Evolutionary conservation across 2,797 vertebrate species (phyloP), one percentile per base, ranked within the genome.

Genomic region (Parotocinclus haroldoi): DNA sequence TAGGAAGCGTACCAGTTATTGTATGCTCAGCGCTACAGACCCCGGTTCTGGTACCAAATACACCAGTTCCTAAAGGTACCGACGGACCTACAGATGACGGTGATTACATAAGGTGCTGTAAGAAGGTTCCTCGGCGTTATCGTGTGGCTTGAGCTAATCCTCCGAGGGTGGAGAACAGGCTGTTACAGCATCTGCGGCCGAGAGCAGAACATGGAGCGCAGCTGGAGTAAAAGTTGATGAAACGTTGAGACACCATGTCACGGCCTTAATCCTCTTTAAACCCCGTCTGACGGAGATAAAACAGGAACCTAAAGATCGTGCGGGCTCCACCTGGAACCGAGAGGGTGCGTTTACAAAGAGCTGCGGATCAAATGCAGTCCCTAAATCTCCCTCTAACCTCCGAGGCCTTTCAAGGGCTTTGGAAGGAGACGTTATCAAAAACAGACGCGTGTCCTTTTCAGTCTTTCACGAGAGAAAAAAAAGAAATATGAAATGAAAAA

Each of bases 201-300:
- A n/a, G 58, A 77, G 61, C 58, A 80, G 72, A 57, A 59, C 56
- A 73, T 68, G 63, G 72, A 76, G 53, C 78, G 66, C 69, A 72
- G 75, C 76, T 69, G 58, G 85, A 85, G 78, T 69, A 60, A 79
- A 79, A 78, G 76, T 80, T 79, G 66, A 83, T 83, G 69, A 85
- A 82, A 83, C 78, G 63, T 58, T 73, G 57, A 79, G 78, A 75
- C 69, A 81, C 71, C 82, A 77, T 84, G 78, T 58, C 58, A 71
- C 10, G 60, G 44, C 60, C 54, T 78, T 75, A 70, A 76, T 36
- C 38, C 64, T 58, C 39, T 52, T 86, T 85, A 86, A 83, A 80
- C 81, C 76, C 80, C 64, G 65, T 50, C 73, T 63, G 65, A 61
- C 66, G 82, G 84, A 85, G 79, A 77, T 80, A 70, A 79, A 72